Evolutionary conservation across 2,888 invertebrate species (phyloP).

Genomic region (Epirrhoe alternata): DNA sequence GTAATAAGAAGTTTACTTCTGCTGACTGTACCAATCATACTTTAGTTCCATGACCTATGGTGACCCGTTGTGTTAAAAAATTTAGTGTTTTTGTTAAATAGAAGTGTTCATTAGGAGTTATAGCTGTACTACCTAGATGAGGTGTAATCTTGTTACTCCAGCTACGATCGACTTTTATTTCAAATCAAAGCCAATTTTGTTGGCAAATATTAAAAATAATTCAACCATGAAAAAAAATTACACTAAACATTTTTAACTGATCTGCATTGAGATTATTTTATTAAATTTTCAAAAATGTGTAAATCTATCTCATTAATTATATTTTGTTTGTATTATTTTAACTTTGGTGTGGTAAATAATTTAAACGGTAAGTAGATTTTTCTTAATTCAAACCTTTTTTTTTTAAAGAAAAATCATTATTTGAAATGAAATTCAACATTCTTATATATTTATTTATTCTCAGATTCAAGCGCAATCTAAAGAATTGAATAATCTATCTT

Average conservation of each 20-base stretch:
- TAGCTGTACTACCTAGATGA: background rate
- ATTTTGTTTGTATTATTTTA: background rate
- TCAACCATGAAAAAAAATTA: no score
- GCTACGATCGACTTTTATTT: background rate
- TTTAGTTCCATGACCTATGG: background rate
- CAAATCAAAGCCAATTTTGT: background rate
- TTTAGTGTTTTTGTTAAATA: background rate
- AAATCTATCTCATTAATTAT: background rate
- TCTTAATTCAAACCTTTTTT: no score
- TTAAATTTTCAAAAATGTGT: background rate
- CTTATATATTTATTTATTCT: no score
- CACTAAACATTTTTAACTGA: no score
- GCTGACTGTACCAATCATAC: background rate
- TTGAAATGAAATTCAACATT: no score
- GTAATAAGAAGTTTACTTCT: background rate
- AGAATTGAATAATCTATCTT: no score
- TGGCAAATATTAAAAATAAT: no score
- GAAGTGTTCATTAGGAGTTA: background rate
- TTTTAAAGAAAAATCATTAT: no score
- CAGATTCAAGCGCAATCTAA: no score
- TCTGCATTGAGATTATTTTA: background rate
- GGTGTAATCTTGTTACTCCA: background rate
- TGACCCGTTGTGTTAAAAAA: background rate
- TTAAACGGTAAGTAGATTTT: constrained; percentile 10
- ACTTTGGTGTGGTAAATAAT: constrained; percentile 4